Evolutionary conservation across 2,888 invertebrate species (phyloP).

Genomic region (Drosophila meridiana): DNA sequence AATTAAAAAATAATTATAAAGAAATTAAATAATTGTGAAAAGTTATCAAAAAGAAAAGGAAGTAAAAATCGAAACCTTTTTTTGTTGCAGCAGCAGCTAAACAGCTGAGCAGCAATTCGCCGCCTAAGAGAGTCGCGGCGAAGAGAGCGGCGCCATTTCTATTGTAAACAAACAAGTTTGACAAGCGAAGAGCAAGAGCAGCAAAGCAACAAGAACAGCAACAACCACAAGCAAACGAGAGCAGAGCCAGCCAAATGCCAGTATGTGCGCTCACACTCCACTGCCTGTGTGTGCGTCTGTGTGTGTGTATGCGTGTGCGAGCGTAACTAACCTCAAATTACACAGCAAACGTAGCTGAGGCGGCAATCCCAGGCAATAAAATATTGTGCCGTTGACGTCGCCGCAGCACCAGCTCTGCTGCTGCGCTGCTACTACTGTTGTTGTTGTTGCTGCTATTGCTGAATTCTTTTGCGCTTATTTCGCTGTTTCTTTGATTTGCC

Average conservation of each 20-base stretch:
- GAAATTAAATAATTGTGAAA: too few species aligned
- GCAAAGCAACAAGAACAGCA: slow-evolving; percentile 10
- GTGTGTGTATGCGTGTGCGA: slow-evolving; percentile 15
- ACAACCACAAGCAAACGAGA: slow-evolving; percentile 3
- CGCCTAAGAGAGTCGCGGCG: slow-evolving; percentile 47
- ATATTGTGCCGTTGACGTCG: slow-evolving; percentile 47
- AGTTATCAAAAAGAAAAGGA: slow-evolving; percentile 12
- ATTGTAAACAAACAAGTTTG: slow-evolving; percentile 72
- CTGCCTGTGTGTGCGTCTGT: neutral
- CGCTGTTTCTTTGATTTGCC: slow-evolving; percentile 37
- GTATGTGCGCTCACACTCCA: slow-evolving; percentile 23
- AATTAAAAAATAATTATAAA: too few species aligned
- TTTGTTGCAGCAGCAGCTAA: slow-evolving; percentile 15
- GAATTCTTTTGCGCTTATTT: slow-evolving; percentile 34
- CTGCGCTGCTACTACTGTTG: slow-evolving; percentile 13
- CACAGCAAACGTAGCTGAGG: slow-evolving; percentile 32
- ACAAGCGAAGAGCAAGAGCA: slow-evolving; percentile 27
- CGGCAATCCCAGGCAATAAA: slow-evolving; percentile 29
- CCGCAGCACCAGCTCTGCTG: slow-evolving; percentile 33
- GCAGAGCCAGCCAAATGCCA: slow-evolving; percentile 29
- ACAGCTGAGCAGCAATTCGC: slow-evolving; percentile 47
- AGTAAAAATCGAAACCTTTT: slow-evolving; percentile 11
- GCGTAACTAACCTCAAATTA: slow-evolving; percentile 62
- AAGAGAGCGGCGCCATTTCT: slow-evolving; percentile 44
- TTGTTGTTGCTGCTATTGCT: slow-evolving; percentile 17